Percentiles rank a stretch among this genome's conserved stretches.
phyloP scores from a whole-genome alignment of 2,113 vertebrate genomes.

The Elgaria multicarinata region DNA sequence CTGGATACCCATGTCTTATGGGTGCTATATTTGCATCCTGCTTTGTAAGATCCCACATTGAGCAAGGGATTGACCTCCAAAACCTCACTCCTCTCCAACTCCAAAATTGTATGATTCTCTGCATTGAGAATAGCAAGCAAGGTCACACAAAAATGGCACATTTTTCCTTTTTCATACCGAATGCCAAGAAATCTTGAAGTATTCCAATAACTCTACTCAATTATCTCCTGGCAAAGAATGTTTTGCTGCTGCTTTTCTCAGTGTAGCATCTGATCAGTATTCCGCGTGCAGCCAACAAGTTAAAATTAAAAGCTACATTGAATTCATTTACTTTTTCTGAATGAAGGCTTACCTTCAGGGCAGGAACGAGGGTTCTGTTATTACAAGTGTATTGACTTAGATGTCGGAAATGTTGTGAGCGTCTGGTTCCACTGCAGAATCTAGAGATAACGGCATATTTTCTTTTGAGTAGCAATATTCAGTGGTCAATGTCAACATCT shows the following conservation, averaged over 20 bases:
- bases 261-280: background rate
- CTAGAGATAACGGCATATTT: slow-evolving; percentile 12
- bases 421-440: background rate
- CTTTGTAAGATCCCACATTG: background rate
- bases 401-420: background rate
- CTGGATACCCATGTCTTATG: background rate
- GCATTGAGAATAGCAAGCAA: background rate
- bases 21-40: background rate
- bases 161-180: slow-evolving; percentile 1
- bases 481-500: background rate
- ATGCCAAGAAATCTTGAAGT: background rate
- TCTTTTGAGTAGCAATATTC: background rate
- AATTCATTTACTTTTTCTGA: slow-evolving; percentile 2
- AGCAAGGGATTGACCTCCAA: background rate
- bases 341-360: background rate
- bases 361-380: background rate
- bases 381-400: background rate
- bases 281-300: background rate
- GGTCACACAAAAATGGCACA: background rate
- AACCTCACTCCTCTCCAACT: too few relatives aligned
- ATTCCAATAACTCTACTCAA: background rate
- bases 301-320: background rate
- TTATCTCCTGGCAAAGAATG: background rate
- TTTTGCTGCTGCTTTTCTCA: background rate
- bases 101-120: background rate